Base-by-base conservation (phyloP, 2,113 vertebrate species). In the Petrocephalus microphthalmus region DNA sequence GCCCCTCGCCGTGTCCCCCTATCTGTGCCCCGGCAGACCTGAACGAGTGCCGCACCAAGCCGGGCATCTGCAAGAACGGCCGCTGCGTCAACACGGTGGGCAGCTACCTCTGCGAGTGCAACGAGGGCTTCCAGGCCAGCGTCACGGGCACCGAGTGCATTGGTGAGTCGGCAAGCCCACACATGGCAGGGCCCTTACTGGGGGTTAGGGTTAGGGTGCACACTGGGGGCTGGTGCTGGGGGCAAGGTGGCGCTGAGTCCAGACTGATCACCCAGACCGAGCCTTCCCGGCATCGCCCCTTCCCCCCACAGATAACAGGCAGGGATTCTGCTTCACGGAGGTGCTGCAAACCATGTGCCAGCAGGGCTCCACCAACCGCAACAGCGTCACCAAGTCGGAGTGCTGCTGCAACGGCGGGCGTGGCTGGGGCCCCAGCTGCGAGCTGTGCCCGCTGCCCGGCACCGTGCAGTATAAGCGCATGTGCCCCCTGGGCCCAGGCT, bases 401-500 rank as follows among this genome's bases (percentile, higher is more conserved):
- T 99, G 98, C 93, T 99, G 98, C 93, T 99, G 98, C 25, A 97
- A 96, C 37, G 94, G 92, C 0, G 97, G 97, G 20, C 96, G 97
- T 8, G 97, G 96, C 88, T 99, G 98, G 98, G 97, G 98, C 0
- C 94, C 96, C 1, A 95, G 93, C 93, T 99, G 98, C 1, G 98
- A 99, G 89, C 95, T 97, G 25, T 99, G 98, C 85, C 98, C 98
- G 0, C 95, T 99, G 25, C 97, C 97, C 0, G 96, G 97, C 87
- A 99, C 98, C 0, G 90, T 97, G 7, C 95, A 96, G 84, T 96
- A 98, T 95, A 97, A 96, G 94, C 97, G 94, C 89, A 97, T 99
- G 97, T 99, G 98, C 85, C 97, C 98, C 0, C 97, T 97, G 0
- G 97, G 98, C 53, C 95, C 96, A 0, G 98, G 98, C 0, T 99